These are phyloP conservation scores for Morus bassanus DNA, from an alignment of 2,797 vertebrate species.

Conservation along the genomic window DNA sequence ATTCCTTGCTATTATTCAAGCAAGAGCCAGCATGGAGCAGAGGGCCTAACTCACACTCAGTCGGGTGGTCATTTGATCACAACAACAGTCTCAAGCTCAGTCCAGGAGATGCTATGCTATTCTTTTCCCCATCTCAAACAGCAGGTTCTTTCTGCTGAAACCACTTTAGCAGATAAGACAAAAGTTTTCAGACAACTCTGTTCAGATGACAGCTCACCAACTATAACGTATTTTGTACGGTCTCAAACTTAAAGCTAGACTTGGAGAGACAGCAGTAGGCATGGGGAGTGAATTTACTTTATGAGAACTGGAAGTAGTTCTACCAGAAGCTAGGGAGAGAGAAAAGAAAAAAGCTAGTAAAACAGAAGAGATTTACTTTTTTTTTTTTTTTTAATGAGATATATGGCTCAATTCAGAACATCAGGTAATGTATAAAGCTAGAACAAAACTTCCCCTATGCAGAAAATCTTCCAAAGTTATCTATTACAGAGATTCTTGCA, in stretches of 20 bases:
- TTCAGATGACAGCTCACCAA: neutral
- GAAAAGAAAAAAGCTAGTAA: neutral
- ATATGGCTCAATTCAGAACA: neutral
- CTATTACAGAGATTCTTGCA: neutral
- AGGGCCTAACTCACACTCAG: neutral
- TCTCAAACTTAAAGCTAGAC: neutral
- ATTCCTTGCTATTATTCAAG: neutral
- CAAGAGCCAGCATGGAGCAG: neutral
- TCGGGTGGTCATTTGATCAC: neutral
- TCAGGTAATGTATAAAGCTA: neutral
- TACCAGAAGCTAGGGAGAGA: neutral
- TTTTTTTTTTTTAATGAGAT: neutral
- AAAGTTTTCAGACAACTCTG: neutral
- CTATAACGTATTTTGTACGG: rapidly evolving
- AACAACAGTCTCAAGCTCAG: neutral
- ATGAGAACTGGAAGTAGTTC: neutral
- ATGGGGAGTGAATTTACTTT: neutral
- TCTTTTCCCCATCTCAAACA: neutral
- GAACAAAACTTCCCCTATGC: neutral
- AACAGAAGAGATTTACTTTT: neutral
- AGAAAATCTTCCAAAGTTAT: neutral
- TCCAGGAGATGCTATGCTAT: neutral
- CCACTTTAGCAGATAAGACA: neutral
- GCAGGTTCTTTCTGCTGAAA: neutral
- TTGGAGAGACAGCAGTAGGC: neutral